Evolutionary conservation across 2,888 invertebrate genomes (phyloP), one percentile per base, ranked within the genome.

Genomic region (Papilio gigon): DNA sequence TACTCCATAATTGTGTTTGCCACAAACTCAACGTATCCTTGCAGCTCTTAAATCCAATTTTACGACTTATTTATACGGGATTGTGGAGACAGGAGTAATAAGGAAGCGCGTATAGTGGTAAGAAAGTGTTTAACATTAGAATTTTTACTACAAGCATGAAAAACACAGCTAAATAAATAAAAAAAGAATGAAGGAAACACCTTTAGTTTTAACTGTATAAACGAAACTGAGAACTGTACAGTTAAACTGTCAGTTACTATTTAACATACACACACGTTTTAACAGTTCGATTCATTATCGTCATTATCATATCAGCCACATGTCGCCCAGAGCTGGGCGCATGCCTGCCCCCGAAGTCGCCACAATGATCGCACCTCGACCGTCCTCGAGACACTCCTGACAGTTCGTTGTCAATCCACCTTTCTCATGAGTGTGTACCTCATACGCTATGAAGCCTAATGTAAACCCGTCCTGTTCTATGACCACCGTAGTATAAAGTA

Each of bases 401-500:
- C n/a, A n/a, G n/a, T n/a, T n/a, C n/a, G n/a, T n/a, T n/a, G n/a
- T n/a, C 8, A 2, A 17, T 17, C 2, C 9, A 3, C 17, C 5
- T 17, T 4, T 42, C 8, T 42, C 9, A 56, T 25, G 22, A 53
- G 61, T 37, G 59, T 14, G 9, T 22, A 22, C 27, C 8, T n/a
- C 8, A 14, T 30, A 53, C 53, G 53, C 53, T 59, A 37, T 12
- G 14, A 20, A 37, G 8, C 2, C 8, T 59, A 59, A 35, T 59
- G 59, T 59, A 59, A 22, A 35, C 37, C 20, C 37, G 47, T 68
- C 35, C 64, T 50, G 66, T 65, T 66, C 71, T 71, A 73, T 71
- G 71, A 53, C 33, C 60, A 72, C 71, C 74, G 74, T 76, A 75
- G 73, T 70, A 72, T 56, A 75, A 71, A 73, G 67, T 22, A 76